A percentile compares a stretch with the other conserved stretches of the same genome.
Evolutionary conservation across 2,888 invertebrate genomes (phyloP).

Genomic region (Tenthredo amoena): DNA sequence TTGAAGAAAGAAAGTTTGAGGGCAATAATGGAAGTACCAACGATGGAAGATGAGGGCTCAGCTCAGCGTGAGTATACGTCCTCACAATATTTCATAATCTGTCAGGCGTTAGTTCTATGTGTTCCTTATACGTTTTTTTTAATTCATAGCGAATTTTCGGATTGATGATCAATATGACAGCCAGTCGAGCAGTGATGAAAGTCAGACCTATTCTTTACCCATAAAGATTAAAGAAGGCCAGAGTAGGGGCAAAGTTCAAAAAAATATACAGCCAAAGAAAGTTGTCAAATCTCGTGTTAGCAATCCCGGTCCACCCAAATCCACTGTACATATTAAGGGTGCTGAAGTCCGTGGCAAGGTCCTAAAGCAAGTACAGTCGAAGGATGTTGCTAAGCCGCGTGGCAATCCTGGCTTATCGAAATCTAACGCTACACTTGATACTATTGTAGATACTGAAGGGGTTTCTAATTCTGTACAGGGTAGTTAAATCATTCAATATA

Average conservation of each 20-base stretch:
- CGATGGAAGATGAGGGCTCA: too few relatives aligned
- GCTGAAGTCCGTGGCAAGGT: background rate
- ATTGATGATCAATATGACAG: background rate
- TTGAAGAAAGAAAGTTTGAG: too few relatives aligned
- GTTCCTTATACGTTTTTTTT: background rate
- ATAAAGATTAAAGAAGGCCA: background rate
- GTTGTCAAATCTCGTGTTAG: background rate
- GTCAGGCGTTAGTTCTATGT: background rate
- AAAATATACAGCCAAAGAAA: background rate
- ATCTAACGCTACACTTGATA: background rate
- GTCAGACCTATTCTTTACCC: background rate
- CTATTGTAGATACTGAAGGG: background rate
- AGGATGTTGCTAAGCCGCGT: background rate
- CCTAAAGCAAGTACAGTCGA: background rate
- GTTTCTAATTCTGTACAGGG: constrained; percentile 4
- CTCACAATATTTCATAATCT: background rate
- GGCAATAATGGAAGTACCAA: too few relatives aligned
- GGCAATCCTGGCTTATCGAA: background rate
- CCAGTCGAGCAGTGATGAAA: background rate
- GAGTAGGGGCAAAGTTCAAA: background rate
- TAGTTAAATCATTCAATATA: background rate
- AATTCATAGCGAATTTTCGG: background rate
- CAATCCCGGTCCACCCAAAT: background rate
- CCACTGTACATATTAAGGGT: background rate
- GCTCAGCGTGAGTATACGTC: background rate